These are phyloP conservation scores for Clivina fossor DNA, from an alignment of 2,888 invertebrate genomes.

Conservation along the genomic window DNA sequence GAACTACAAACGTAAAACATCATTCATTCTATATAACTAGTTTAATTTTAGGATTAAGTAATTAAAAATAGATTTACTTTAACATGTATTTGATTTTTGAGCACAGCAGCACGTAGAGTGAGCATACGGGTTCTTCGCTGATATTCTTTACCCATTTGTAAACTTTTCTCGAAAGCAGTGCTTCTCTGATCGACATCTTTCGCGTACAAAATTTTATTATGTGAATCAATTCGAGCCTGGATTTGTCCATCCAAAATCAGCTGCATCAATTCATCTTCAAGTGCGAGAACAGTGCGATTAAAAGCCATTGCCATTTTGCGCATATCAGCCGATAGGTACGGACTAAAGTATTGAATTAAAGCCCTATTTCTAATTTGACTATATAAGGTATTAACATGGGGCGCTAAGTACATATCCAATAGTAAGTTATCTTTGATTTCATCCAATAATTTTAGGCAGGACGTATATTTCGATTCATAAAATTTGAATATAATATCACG, in stretches of 20 bases:
- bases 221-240: conserved; percentile 96
- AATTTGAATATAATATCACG: conserved; percentile 98
- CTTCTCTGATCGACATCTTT: conserved; percentile 96
- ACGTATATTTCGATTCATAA: conserved; percentile 97
- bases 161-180: conserved; percentile 89
- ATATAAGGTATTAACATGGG: conserved; percentile 89
- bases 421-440: conserved; percentile 94
- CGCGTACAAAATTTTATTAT: conserved; percentile 95
- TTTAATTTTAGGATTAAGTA: no score
- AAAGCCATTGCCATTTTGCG: conserved; percentile 94
- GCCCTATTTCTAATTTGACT: conserved; percentile 95
- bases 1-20: no score
- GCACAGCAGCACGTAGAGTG: conserved; percentile 88
- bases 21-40: no score
- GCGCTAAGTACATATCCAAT: conserved; percentile 96
- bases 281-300: conserved; percentile 84
- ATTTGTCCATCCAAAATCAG: conserved; percentile 95
- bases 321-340: conserved; percentile 96
- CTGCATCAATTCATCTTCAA: conserved; percentile 97
- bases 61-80: conserved; percentile 62
- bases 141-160: conserved; percentile 90
- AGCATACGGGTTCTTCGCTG: conserved; percentile 88
- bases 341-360: conserved; percentile 94
- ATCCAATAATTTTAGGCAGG: conserved; percentile 88
- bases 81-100: conserved; percentile 92